Base-by-base conservation (phyloP, 2,888 invertebrate species). In the Prionchulus punctatus region DNA sequence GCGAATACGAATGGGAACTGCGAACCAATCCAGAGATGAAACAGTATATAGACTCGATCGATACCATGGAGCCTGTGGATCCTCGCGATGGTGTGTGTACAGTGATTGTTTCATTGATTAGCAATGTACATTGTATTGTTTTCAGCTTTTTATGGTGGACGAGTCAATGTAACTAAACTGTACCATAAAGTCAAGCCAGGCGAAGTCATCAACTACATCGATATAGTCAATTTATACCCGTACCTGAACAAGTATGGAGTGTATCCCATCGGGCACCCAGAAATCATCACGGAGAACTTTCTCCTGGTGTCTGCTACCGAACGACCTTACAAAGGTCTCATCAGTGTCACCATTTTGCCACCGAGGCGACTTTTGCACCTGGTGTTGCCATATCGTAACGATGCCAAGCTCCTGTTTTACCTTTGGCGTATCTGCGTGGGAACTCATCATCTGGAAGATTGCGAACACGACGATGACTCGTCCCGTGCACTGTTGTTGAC, bases 91-190 rank as follows among this genome's bases (percentile, higher is more conserved):
- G n/a, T n/a, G n/a, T n/a, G n/a, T n/a, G n/a, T n/a, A n/a, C n/a
- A n/a, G n/a, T n/a, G n/a, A n/a, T n/a, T n/a, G n/a, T n/a, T n/a
- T n/a, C n/a, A n/a, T n/a, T n/a, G n/a, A n/a, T n/a, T n/a, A n/a
- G n/a, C n/a, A n/a, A n/a, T n/a, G n/a, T n/a, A n/a, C n/a, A n/a
- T n/a, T n/a, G n/a, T n/a, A n/a, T n/a, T n/a, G n/a, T n/a, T n/a
- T n/a, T n/a, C n/a, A n/a, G n/a, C 62, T 18, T 66, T 67, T 50
- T 65, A 54, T 58, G 66, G 66, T 1, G 67, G 66, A 1, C 23
- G 66, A 21, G 65, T 64, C 1, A 63, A 64, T 49, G 62, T 63
- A 2, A 57, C 64, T 57, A 56, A 63, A 25, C 30, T 68, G 3
- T 62, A 61, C 36, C 54, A 62, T 31, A 60, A 64, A 45, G 58